These are phyloP conservation scores for Pteromalus puparum DNA, from an alignment of 1,140 invertebrate genomes.

Conservation along the genomic window DNA sequence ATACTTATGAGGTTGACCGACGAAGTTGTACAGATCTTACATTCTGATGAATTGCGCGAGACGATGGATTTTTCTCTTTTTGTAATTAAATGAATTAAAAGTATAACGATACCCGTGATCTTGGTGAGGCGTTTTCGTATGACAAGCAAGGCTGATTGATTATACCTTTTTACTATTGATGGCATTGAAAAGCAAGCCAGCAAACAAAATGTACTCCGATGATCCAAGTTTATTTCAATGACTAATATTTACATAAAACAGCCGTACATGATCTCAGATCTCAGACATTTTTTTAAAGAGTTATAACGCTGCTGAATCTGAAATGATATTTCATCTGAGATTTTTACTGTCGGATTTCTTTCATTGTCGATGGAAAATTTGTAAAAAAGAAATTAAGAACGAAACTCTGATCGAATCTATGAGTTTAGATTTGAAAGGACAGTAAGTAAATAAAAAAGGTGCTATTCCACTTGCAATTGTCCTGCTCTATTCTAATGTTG, in stretches of 20 bases:
- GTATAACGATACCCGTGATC: not conserved
- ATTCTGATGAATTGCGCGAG: conserved; percentile 1
- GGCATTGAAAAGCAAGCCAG: not conserved
- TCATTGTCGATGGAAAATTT: conserved; percentile 33
- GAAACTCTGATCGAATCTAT: conserved; percentile 3
- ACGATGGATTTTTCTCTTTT: conserved; percentile 17
- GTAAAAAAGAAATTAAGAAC: not conserved
- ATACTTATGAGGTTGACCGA: conserved; percentile 26
- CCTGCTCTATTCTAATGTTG: conserved; percentile 20
- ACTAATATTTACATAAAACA: not conserved
- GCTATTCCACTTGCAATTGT: conserved; percentile 41
- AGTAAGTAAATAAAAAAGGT: conserved; percentile 23
- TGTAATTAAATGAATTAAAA: conserved; percentile 12
- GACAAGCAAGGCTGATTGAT: conserved; percentile 18
- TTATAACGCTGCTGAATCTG: not conserved
- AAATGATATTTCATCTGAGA: conserved; percentile 26
- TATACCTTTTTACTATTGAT: conserved; percentile 25
- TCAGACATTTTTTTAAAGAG: conserved; percentile 3
- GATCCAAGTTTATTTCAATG: not conserved
- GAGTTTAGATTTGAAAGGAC: conserved; percentile 29
- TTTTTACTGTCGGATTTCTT: conserved; percentile 16
- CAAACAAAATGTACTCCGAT: not conserved
- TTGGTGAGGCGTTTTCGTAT: conserved; percentile 26
- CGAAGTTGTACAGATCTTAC: conserved; percentile 41
- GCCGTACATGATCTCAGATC: not conserved